phyloP scores from a whole-genome alignment of 2,888 invertebrate genomes.

The Baronia brevicornis region DNA sequence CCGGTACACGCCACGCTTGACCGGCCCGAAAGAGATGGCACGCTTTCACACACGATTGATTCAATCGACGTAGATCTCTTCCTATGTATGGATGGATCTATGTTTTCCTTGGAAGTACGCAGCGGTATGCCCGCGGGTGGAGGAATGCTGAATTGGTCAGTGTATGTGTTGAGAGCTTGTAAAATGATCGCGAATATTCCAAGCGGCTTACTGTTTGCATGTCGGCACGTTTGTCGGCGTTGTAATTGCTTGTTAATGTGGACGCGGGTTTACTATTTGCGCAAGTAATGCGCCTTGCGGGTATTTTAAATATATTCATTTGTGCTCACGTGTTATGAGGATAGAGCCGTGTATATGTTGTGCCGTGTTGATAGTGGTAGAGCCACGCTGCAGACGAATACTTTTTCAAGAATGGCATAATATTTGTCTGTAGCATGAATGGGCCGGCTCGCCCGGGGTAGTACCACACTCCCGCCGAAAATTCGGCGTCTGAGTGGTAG shows the following conservation, averaged over 20 bases:
- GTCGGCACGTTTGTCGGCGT: constrained; percentile 9
- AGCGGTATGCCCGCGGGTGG: constrained; percentile 10
- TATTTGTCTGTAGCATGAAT: too few relatives aligned
- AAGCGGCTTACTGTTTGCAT: neutral
- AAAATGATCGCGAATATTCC: constrained; percentile 2
- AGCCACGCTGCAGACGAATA: too few relatives aligned
- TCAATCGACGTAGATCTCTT: constrained; percentile 33
- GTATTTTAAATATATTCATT: too few relatives aligned
- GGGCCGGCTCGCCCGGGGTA: too few relatives aligned
- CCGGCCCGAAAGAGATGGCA: constrained; percentile 35
- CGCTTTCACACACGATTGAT: constrained; percentile 51
- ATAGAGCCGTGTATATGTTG: too few relatives aligned
- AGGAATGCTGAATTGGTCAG: constrained; percentile 14
- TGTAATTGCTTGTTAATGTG: constrained; percentile 5
- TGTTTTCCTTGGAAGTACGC: constrained; percentile 13
- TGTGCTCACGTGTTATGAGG: too few relatives aligned
- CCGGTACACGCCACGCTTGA: constrained; percentile 22
- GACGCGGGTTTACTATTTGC: neutral
- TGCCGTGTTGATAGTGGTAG: too few relatives aligned
- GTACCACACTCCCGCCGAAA: too few relatives aligned
- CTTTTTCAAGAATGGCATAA: too few relatives aligned
- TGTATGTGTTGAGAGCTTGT: constrained; percentile 8
- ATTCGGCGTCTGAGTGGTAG: too few relatives aligned
- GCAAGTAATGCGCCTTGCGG: neutral
- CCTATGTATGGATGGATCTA: constrained; percentile 13